These are phyloP conservation scores for Pelecanoides urinatrix DNA, from an alignment of 2,113 vertebrate genomes.

Conservation along the genomic window DNA sequence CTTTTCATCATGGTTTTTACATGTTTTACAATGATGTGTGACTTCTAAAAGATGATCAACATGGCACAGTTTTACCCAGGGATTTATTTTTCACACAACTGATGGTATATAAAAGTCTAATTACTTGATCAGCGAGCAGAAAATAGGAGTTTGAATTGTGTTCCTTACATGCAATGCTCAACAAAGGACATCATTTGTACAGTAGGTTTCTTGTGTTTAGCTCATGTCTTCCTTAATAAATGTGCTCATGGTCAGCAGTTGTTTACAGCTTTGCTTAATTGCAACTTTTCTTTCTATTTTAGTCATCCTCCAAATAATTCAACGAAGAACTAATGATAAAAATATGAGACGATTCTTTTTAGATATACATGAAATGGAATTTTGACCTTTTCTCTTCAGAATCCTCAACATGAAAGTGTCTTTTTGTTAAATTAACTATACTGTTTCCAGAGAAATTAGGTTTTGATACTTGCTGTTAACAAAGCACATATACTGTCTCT, in stretches of 20 bases:
- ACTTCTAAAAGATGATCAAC: not conserved
- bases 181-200: not conserved
- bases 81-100: not conserved
- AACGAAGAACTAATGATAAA: not conserved
- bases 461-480: not conserved
- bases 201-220: not conserved
- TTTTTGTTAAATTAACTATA: not conserved
- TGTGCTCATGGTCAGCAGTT: not conserved
- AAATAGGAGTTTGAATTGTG: not conserved
- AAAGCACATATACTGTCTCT: not conserved
- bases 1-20: not conserved
- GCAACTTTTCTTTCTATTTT: not conserved
- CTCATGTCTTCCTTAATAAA: not conserved
- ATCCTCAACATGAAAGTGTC: not conserved
- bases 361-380: not conserved
- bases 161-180: not conserved
- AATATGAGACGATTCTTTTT: not conserved
- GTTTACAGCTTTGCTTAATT: not conserved
- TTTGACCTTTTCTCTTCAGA: not conserved
- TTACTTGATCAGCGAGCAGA: not conserved
- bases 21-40: not conserved
- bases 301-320: not conserved
- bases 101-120: not conserved
- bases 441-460: not conserved
- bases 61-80: not conserved